Base-by-base conservation (phyloP, 2,888 invertebrate genomes). In the Sarcophaga carnaria region DNA sequence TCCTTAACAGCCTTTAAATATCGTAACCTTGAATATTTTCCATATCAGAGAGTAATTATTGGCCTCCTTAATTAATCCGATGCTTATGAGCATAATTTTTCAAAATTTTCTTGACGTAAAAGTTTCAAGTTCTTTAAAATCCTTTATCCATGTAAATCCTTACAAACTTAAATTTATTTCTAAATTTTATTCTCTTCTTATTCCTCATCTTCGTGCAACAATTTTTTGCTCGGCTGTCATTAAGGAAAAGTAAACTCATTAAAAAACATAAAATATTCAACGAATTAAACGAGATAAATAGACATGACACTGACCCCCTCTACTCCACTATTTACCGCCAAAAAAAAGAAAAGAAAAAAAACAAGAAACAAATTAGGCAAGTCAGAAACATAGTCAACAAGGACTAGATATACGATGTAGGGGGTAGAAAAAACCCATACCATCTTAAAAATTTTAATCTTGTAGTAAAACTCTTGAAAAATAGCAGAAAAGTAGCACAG, bases 251-350 rank as follows among this genome's bases (percentile, higher is more conserved):
- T 84, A 80, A 80, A 84, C 84, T 84, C 84, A 84, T 84, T 84
- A 85, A 54, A 59, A 76, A 71, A 62, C 67, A 85, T 85, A 80
- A 85, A 85, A 80, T 80, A 80, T 85, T 84, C 64, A 84, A 60
- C 80, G 75, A 84, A 84, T 84, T 84, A 71, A 85, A 85, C 77
- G 76, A 85, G 71, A 80, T 80, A 80, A 85, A 85, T 84, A 72
- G 78, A 78, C 22, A 54, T 5, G 54, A 17, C 5, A 17, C 54
- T 14, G 54, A 37, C 54, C 54, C 54, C 2, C 14, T 4, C 54
- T 54, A 54, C 54, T 78, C 60, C 78, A 83, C 74, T 72, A 78
- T 66, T 83, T 78, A 77, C 27, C 76, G 64, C 60, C 37, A 49
- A 12, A 14, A 14, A 10, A 10, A 49, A 49, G 11, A 49, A 10